A percentile compares a stretch with the other conserved stretches of the same genome.
These are phyloP conservation scores for Oscheius sp. DNA, from an alignment of 2,888 invertebrate genomes.

Conservation along the genomic window DNA sequence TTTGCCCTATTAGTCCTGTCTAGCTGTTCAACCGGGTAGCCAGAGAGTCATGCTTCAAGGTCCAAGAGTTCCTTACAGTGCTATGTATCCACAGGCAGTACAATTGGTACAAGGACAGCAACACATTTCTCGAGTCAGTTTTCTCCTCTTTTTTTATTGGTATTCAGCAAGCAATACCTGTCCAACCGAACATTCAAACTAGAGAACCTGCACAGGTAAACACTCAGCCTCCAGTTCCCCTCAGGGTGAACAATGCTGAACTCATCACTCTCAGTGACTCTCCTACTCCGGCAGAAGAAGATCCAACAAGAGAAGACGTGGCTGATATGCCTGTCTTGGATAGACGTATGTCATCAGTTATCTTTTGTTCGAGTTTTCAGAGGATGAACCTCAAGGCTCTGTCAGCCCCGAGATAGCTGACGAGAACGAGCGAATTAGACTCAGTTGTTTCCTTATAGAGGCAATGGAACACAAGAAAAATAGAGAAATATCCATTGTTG, in stretches of 20 bases:
- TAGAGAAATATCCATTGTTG: neutral
- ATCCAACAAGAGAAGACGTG: neutral
- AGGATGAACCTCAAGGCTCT: no score
- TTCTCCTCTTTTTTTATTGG: neutral
- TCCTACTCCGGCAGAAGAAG: neutral
- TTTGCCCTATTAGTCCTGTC: no score
- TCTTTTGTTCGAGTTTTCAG: neutral
- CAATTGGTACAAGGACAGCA: no score
- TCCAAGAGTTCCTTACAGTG: no score
- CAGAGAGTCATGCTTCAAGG: no score
- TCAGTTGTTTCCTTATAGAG: neutral
- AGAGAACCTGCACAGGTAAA: neutral
- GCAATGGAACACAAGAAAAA: neutral
- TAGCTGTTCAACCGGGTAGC: no score
- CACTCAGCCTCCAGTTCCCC: neutral
- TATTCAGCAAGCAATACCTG: neutral
- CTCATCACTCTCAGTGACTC: neutral
- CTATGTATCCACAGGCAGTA: no score
- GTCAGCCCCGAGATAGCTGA: neutral
- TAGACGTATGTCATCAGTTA: neutral
- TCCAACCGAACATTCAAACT: no score
- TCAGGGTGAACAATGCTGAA: neutral
- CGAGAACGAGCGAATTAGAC: neutral
- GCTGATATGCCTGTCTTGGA: conserved; percentile 9
- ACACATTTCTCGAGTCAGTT: no score